Evolutionary conservation across 1,140 invertebrate genomes (phyloP).

Genomic region (Apocrypta bakeri): DNA sequence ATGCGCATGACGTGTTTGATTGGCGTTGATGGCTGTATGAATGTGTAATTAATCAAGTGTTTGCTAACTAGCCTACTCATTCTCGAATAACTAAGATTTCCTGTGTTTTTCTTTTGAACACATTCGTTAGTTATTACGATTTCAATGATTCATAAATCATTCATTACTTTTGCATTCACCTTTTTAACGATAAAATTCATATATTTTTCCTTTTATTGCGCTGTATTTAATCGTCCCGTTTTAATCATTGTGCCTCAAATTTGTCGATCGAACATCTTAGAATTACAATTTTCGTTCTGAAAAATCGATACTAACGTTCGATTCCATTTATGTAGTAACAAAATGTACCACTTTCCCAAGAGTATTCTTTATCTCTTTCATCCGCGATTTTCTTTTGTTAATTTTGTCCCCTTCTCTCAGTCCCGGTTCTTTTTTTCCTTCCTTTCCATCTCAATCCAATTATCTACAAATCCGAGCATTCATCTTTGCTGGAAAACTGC

Average conservation of each 20-base stretch:
- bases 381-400: background rate
- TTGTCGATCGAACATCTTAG: no score
- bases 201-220: no score
- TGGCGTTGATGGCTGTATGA: background rate
- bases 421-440: background rate
- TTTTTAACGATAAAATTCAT: no score
- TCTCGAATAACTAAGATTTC: background rate
- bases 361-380: background rate
- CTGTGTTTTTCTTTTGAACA: background rate
- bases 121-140: background rate
- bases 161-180: no score
- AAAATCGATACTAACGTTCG: background rate
- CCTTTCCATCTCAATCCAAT: background rate
- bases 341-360: background rate
- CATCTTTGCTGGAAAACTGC: background rate
- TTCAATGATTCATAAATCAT: background rate
- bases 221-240: background rate
- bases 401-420: background rate
- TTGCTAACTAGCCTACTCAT: background rate
- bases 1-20: background rate
- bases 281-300: background rate
- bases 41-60: background rate
- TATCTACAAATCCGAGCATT: constrained; percentile 8
- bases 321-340: background rate
- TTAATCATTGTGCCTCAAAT: no score